Percentiles rank a stretch among this genome's conserved stretches.
phyloP scores from a whole-genome alignment of 2,888 invertebrate genomes.

The Yponomeuta evonymella region DNA sequence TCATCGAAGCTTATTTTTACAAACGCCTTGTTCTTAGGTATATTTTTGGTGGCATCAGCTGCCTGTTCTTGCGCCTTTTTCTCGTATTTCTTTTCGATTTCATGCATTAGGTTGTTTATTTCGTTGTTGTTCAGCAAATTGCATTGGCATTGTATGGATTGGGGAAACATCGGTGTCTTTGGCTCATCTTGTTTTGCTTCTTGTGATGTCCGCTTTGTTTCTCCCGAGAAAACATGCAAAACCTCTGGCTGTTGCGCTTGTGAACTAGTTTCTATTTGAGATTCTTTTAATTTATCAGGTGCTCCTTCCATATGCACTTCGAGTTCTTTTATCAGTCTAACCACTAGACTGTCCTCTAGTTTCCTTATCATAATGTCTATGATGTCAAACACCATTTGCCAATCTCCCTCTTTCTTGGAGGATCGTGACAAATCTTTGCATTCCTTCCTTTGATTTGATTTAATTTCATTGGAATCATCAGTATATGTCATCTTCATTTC shows the following conservation, averaged over 20 bases:
- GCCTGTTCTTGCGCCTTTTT: not conserved
- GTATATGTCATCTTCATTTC: not conserved
- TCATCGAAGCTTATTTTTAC: not conserved
- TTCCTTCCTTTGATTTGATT: not conserved
- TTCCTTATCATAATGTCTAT: not conserved
- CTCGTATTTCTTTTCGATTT: not conserved
- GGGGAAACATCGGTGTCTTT: not conserved
- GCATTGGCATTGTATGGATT: not conserved
- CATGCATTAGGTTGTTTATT: not conserved
- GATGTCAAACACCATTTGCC: not conserved
- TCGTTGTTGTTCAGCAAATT: not conserved
- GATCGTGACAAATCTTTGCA: not conserved
- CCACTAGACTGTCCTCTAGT: not conserved
- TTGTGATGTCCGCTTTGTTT: not conserved
- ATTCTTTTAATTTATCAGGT: not conserved
- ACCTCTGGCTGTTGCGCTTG: not conserved
- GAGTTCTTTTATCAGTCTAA: not conserved
- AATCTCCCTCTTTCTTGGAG: not conserved
- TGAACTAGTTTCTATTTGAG: not conserved
- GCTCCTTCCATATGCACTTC: not conserved
- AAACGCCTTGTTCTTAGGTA: not conserved
- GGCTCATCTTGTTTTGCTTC: not conserved
- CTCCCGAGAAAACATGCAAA: not conserved
- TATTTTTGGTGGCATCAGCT: not conserved
- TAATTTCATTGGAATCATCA: not conserved